Evolutionary conservation across 2,113 vertebrate species (phyloP), one percentile per base, ranked within the genome.

Genomic region (Charadrius vociferus): DNA sequence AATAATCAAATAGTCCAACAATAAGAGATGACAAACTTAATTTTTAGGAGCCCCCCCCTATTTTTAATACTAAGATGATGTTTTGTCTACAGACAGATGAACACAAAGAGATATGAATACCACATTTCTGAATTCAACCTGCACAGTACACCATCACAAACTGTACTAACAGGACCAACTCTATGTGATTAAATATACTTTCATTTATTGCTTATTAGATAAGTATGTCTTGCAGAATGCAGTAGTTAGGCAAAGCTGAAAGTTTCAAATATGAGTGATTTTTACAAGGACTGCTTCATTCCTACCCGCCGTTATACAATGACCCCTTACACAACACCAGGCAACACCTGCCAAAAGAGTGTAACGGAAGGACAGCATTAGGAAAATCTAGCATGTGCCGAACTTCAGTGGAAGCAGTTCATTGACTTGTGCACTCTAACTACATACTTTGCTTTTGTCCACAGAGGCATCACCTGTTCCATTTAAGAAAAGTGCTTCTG

Each of bases 401-500:
- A 49, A 79, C 14, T 41, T 82, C 74, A 43, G 29, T n/a, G 62
- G 86, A 81, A 92, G 84, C 72, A 52, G 49, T 81, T 95, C 43
- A 39, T 5, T 80, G 80, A 91, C 63, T 85, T 80, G 71, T 80
- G 52, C 83, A 53, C 77, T 72, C 91, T 73, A 90, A 62, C 87
- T 53, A 77, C 13, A 8, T 74, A 12, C 41, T 86, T 50, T 71
- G 53, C 24, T 97, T 95, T 89, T 77, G 80, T 91, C 90, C 75
- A 91, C 95, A 98, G 98, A 97, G 37, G 52, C 95, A 81, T 55
- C 91, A 72, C 87, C 96, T 73, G 16, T 95, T 84, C 94, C 96
- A 84, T 86, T 95, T 89, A 98, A 98, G 92, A 98, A 97, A 95
- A 97, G 67, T 78, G 63, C 81, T 95, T 96, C 96, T 92, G 96